Evolutionary conservation across 2,888 invertebrate genomes (phyloP).

Genomic region (Patella pellucida): DNA sequence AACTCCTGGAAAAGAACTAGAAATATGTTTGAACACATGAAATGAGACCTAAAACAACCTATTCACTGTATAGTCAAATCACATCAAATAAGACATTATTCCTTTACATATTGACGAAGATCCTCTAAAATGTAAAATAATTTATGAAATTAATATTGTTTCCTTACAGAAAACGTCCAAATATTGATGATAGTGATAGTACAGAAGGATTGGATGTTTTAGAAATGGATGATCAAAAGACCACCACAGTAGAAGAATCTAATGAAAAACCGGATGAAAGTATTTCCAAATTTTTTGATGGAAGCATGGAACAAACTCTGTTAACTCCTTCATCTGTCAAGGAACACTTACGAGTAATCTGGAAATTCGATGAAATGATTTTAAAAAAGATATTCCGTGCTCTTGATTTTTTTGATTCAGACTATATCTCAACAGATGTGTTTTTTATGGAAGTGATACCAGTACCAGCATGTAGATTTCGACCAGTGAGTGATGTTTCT

Average conservation of each 20-base stretch:
- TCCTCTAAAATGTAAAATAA: no score
- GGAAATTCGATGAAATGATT: constrained; percentile 77
- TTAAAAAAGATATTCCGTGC: constrained; percentile 76
- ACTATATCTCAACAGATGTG: constrained; percentile 79
- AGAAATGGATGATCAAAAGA: background rate
- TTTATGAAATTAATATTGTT: no score
- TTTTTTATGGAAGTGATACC: constrained; percentile 89
- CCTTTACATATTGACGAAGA: no score
- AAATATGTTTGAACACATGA: no score
- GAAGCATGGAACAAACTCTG: constrained; percentile 19
- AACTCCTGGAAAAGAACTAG: no score
- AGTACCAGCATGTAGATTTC: constrained; percentile 87
- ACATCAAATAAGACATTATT: no score
- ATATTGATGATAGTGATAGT: background rate
- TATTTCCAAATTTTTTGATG: constrained; percentile 7
- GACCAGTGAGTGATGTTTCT: constrained; percentile 78
- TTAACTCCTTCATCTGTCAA: constrained; percentile 68
- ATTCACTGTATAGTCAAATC: no score
- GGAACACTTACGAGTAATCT: constrained; percentile 76
- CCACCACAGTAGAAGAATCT: background rate
- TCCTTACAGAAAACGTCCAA: background rate
- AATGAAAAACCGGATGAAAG: background rate
- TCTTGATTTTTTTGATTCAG: constrained; percentile 35
- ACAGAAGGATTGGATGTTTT: background rate
- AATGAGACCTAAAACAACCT: no score